Conservation (phyloP, 2,113 vertebrate genomes). For the Dromas ardeola region DNA sequence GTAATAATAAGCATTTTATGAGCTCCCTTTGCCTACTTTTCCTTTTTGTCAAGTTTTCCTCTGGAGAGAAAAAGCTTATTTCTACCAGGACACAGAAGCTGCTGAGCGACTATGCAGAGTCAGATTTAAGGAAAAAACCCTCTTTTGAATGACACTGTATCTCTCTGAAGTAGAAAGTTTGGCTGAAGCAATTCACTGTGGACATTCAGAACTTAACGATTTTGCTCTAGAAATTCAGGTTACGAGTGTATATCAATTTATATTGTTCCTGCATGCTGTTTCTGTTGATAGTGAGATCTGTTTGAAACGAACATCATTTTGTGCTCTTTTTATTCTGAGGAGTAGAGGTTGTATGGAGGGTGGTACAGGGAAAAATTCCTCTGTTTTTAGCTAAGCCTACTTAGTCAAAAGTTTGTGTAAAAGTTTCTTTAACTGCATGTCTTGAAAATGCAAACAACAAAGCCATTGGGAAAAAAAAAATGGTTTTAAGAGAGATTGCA, state of each 20-base stretch:
- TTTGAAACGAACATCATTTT: neutral
- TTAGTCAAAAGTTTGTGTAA: neutral
- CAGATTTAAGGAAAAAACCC: neutral
- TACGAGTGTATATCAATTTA: neutral
- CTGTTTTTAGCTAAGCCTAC: neutral
- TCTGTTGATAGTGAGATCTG: neutral
- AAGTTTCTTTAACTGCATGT: neutral
- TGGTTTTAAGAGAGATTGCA: neutral
- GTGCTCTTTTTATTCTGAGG: neutral
- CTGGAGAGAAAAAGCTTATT: neutral
- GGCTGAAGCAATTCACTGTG: neutral
- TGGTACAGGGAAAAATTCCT: accelerated
- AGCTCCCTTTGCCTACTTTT: neutral
- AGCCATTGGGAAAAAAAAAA: neutral
- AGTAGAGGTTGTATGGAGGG: neutral
- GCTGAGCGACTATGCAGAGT: neutral
- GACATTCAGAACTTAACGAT: neutral
- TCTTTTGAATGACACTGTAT: neutral
- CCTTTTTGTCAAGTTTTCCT: neutral
- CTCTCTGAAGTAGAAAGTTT: neutral
- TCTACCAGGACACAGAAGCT: neutral
- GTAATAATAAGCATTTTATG: neutral
- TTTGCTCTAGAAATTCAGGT: neutral
- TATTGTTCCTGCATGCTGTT: neutral
- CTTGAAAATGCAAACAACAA: neutral